Evolutionary conservation across 2,113 vertebrate species (phyloP).

Genomic region (Chionomys nivalis): DNA sequence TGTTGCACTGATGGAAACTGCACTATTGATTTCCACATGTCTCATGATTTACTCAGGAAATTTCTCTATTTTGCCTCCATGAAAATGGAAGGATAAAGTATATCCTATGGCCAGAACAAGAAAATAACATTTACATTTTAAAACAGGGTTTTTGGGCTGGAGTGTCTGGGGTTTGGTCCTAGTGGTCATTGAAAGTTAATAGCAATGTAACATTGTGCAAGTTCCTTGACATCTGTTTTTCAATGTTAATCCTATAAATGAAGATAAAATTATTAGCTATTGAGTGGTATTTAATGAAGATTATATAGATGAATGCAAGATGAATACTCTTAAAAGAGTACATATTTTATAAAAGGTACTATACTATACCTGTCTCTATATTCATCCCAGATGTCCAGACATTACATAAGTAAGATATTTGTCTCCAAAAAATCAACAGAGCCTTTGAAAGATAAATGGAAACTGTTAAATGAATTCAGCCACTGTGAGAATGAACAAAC

Average conservation of each 20-base stretch:
- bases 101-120: background rate
- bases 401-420: background rate
- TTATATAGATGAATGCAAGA: background rate
- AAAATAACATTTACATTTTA: background rate
- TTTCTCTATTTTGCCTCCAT: background rate
- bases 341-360: background rate
- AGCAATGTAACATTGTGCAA: background rate
- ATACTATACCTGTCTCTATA: background rate
- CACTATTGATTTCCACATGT: background rate
- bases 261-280: background rate
- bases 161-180: background rate
- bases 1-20: background rate
- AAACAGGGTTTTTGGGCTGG: background rate
- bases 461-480: background rate
- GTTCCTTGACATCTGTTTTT: background rate
- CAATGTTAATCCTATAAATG: background rate
- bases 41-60: constrained; percentile 16
- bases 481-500: background rate
- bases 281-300: background rate
- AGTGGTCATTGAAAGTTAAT: background rate
- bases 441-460: background rate
- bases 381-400: background rate
- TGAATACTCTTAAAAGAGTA: constrained; percentile 24
- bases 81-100: constrained; percentile 17
- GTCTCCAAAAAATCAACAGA: background rate